Evolutionary conservation across 2,113 vertebrate genomes (phyloP).

Genomic region (Toxotes jaculatrix): DNA sequence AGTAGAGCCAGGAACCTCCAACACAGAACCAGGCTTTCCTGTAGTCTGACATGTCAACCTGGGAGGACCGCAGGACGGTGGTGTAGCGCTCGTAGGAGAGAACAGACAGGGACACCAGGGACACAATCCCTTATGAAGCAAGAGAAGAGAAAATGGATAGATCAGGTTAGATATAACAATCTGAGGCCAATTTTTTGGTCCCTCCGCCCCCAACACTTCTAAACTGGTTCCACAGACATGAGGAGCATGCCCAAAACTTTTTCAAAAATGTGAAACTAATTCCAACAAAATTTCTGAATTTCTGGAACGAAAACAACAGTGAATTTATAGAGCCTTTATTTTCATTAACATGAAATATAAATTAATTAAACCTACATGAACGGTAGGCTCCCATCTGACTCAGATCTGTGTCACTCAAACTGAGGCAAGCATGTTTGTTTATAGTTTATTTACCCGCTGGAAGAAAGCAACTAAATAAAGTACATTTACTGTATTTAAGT

Average conservation of each 20-base stretch:
- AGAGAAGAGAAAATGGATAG: conserved; percentile 2
- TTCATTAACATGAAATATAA: no score
- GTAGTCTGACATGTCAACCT: conserved; percentile 78
- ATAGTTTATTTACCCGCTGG: neutral
- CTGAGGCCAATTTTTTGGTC: neutral
- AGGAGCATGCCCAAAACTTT: no score
- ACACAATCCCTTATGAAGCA: conserved; percentile 77
- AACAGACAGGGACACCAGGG: conserved; percentile 79
- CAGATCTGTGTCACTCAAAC: neutral
- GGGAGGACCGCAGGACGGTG: conserved; percentile 59
- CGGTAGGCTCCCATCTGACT: no score
- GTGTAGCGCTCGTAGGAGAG: conserved; percentile 82
- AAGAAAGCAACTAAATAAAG: neutral
- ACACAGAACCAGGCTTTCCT: conserved; percentile 79
- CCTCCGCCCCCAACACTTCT: neutral
- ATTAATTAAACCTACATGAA: no score
- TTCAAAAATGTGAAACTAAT: no score
- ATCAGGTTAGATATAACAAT: neutral
- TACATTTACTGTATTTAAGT: neutral
- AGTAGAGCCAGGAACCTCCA: conserved; percentile 80
- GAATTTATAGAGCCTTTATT: no score
- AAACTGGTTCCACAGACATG: neutral
- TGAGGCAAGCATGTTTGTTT: neutral
- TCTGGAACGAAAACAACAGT: no score
- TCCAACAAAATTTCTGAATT: no score